Evolutionary conservation across 2,113 vertebrate species (phyloP).

Genomic region (Myiozetetes cayanensis): DNA sequence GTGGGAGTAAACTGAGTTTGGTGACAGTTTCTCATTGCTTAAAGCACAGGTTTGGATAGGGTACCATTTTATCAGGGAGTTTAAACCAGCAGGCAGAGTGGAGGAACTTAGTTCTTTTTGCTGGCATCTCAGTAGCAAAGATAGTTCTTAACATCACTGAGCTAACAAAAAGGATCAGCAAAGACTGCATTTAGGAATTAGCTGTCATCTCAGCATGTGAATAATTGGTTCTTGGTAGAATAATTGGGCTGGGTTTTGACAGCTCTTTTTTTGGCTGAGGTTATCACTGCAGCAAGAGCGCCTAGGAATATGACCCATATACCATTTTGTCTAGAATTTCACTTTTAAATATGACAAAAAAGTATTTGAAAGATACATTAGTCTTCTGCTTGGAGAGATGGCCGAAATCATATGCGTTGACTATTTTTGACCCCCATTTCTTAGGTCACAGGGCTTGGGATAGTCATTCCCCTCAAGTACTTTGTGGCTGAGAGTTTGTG

Average conservation of each 20-base stretch:
- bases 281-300: background rate
- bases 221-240: background rate
- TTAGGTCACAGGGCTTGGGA: background rate
- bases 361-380: background rate
- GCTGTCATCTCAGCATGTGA: background rate
- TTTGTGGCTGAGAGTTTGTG: background rate
- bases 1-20: background rate
- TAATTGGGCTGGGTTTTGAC: background rate
- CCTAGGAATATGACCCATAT: background rate
- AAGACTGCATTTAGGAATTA: conserved; percentile 12
- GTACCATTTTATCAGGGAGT: background rate
- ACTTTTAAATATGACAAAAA: background rate
- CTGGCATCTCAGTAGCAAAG: background rate
- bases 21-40: background rate
- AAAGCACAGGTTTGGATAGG: background rate
- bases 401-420: background rate
- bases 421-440: background rate
- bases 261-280: background rate
- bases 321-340: background rate
- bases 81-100: background rate
- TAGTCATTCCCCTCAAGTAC: background rate
- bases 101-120: background rate
- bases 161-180: background rate
- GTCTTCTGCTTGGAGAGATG: background rate
- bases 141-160: background rate